Percentiles rank a stretch among this genome's conserved stretches.
phyloP scores from a whole-genome alignment of 1,140 invertebrate species.

The Carcinoscorpius rotundicauda region DNA sequence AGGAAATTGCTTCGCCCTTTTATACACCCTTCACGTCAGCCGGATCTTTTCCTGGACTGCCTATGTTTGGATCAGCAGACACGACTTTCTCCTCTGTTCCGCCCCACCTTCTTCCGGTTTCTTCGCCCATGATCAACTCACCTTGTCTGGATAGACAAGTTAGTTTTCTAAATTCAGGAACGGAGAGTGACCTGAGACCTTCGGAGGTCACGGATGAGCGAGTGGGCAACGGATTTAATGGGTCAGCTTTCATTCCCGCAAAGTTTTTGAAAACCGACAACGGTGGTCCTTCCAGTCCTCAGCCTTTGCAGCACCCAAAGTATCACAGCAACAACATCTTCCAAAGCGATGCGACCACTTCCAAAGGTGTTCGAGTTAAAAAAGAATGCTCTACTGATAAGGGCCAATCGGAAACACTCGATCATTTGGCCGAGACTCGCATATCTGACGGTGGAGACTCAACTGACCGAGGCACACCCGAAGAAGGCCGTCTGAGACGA shows the following conservation, averaged over 20 bases:
- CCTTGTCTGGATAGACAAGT: slow-evolving; percentile 1
- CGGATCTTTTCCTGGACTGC: background rate
- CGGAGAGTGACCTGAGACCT: background rate
- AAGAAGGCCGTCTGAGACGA: slow-evolving; percentile 1
- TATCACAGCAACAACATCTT: background rate
- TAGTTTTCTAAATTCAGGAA: background rate
- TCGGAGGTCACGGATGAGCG: background rate
- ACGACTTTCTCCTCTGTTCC: background rate
- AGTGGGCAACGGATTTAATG: background rate
- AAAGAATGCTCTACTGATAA: background rate
- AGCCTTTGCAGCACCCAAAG: background rate
- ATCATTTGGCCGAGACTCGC: background rate
- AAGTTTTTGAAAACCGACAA: background rate
- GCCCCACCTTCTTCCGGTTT: background rate
- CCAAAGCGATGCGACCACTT: background rate
- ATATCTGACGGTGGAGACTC: background rate
- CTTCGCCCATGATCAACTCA: background rate
- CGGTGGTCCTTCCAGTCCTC: background rate
- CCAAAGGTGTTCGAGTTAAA: background rate
- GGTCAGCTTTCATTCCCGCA: background rate
- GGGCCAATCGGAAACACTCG: background rate
- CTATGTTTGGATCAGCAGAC: background rate
- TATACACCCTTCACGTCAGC: background rate
- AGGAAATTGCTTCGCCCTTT: background rate
- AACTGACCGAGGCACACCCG: background rate